Conservation (phyloP, 2,888 invertebrate genomes). For the Diarsia brunnea region DNA sequence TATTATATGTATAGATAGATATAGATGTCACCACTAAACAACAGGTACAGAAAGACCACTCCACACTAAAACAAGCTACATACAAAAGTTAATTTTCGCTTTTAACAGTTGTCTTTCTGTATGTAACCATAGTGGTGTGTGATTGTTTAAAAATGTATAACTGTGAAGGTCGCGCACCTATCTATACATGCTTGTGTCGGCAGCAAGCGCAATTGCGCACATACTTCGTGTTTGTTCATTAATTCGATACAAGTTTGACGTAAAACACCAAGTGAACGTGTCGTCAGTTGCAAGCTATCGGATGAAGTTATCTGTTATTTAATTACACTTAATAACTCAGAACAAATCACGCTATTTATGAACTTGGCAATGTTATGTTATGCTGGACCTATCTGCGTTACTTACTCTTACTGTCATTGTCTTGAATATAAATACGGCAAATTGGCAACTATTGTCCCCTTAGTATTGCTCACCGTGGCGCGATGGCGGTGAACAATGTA, state of each 20-base stretch:
- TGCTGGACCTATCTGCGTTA: not conserved
- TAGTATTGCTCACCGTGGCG: not conserved
- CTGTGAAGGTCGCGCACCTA: conserved; percentile 12
- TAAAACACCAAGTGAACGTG: not conserved
- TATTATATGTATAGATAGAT: no score
- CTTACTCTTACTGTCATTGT: not conserved
- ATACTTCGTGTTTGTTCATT: not conserved
- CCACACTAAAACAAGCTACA: not conserved
- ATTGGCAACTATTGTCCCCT: not conserved
- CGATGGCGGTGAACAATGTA: not conserved
- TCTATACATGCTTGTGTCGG: not conserved
- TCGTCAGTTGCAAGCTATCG: not conserved
- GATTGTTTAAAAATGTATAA: not conserved
- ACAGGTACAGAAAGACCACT: conserved; percentile 10
- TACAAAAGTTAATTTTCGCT: not conserved
- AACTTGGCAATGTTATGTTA: not conserved
- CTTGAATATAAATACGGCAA: not conserved
- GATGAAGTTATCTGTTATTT: conserved; percentile 1
- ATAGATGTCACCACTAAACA: no score
- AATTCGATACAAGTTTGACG: conserved; percentile 13
- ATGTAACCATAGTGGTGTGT: not conserved
- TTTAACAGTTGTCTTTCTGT: not conserved
- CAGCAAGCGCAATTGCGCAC: not conserved
- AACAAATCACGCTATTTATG: conserved; percentile 5
- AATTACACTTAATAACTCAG: not conserved